Evolutionary conservation across 2,888 invertebrate species (phyloP), one percentile per base, ranked within the genome.

Genomic region (Drosophila sordidapex): DNA sequence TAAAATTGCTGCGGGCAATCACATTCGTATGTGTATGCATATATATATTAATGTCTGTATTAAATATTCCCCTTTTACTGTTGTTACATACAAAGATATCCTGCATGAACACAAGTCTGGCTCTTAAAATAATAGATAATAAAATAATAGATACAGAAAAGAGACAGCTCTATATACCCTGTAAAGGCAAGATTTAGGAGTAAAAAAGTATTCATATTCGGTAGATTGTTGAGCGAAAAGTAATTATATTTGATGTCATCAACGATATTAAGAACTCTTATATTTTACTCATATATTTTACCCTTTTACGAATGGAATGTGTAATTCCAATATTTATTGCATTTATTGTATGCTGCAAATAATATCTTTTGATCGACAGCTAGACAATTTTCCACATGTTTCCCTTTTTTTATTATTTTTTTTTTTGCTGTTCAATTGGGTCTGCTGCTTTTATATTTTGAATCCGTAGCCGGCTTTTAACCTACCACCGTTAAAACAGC

Each of bases 81-180:
- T 64, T 52, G 31, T n/a, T 38, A 13, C 27, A 27, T 29, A n/a
- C 56, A 13, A 21, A 36, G 29, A 57, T 35, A 33, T 38, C 49
- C 31, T 15, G 15, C 31, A 43, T 36, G 40, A 70, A 61, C 46
- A 69, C 65, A 51, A 35, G 64, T 54, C 59, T 66, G 36, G 33
- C 46, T 57, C 43, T 58, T 59, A 40, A n/a, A n/a, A 43, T 53
- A 10, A 31, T n/a, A 29, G 76, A 62, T 81, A 83, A 78, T 89
- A 74, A 87, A 89, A 88, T 89, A 88, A 85, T 83, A 90, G 79
- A 81, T 77, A 78, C 76, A 65, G 52, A 25, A 53, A 72, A 49
- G 49, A 51, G 59, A 46, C 51, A 53, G 64, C 51, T 60, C 36
- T 63, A 52, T 31, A 43, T 43, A 57, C 57, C 21, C 57, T 31